A percentile compares a stretch with the other conserved stretches of the same genome.
Evolutionary conservation across 2,888 invertebrate genomes (phyloP).

Genomic region (Uropetala carovei): DNA sequence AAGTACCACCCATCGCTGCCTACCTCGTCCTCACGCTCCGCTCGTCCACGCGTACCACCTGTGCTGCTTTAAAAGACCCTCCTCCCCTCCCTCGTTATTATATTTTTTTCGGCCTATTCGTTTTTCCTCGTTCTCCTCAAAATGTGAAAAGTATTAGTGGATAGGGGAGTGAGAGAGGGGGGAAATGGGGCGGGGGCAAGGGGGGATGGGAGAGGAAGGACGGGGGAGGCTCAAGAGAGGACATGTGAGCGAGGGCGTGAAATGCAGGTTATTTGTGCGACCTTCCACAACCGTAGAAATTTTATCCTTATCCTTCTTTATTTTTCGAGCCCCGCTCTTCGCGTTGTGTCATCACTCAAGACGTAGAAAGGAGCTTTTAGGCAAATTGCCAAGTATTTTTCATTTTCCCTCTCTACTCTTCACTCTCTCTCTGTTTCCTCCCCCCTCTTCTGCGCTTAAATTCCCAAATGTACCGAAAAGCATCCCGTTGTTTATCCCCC

Average conservation of each 20-base stretch:
- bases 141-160: not conserved
- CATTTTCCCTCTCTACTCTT: not conserved
- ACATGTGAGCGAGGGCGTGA: not conserved
- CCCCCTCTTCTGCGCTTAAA: not conserved
- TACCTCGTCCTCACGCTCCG: too few relatives aligned
- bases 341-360: slow-evolving; percentile 19
- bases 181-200: not conserved
- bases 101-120: too few relatives aligned
- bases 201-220: not conserved
- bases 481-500: not conserved
- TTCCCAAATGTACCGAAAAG: not conserved
- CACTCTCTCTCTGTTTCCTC: not conserved
- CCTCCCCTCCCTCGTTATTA: too few relatives aligned
- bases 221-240: too few relatives aligned
- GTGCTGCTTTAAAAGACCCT: too few relatives aligned
- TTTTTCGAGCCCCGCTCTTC: not conserved
- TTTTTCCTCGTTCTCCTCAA: too few relatives aligned
- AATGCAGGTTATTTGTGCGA: slow-evolving; percentile 18
- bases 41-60: too few relatives aligned
- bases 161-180: not conserved
- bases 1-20: not conserved
- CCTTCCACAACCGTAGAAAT: slow-evolving; percentile 5
- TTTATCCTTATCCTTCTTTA: not conserved
- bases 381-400: slow-evolving; percentile 18
- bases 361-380: not conserved